Evolutionary conservation across 2,797 vertebrate species (phyloP), one percentile per base, ranked within the genome.

Genomic region (Carapus acus): DNA sequence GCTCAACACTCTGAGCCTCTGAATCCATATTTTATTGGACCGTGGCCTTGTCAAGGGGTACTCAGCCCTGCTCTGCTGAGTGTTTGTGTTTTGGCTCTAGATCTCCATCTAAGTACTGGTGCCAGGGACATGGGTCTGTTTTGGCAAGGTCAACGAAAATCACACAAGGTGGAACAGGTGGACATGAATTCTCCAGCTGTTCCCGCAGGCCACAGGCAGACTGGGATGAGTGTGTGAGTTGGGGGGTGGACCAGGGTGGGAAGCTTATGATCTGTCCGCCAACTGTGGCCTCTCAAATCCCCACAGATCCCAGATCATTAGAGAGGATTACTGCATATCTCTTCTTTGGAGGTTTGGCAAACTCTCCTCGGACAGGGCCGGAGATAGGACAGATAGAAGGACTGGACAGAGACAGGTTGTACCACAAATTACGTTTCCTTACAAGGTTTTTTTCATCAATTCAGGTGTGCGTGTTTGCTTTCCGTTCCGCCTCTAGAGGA

Each of bases 181-280:
- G 64, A 62, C 36, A 57, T 69, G 54, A 77, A 79, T 58, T 78
- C 71, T 77, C 74, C 72, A 76, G 73, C 63, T 74, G 77, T 65
- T 59, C 64, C 8, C 58, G 69, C 64, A 36, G 49, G 43, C 23
- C 3, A 59, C 54, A 21, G 48, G 54, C 45, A 56, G 27, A 24
- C 52, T 7, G 0, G 39, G 3, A 27, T 69, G 49, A 39, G 11
- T 24, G n/a, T n/a, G n/a, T n/a, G n/a, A n/a, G n/a, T n/a, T n/a
- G 33, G 45, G 40, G 19, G 46, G 37, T 21, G n/a, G 60, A 49
- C 22, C 19, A 22, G 42, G 49, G 43, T 37, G 27, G 49, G 62
- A 15, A 42, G 42, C 50, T 57, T 47, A 53, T 55, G 22, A 46
- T 42, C 39, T 42, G 19, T 58, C 17, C 21, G 65, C 59, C 59